These are phyloP conservation scores for Brachyptera putata DNA, from an alignment of 2,888 invertebrate species.

Conservation along the genomic window DNA sequence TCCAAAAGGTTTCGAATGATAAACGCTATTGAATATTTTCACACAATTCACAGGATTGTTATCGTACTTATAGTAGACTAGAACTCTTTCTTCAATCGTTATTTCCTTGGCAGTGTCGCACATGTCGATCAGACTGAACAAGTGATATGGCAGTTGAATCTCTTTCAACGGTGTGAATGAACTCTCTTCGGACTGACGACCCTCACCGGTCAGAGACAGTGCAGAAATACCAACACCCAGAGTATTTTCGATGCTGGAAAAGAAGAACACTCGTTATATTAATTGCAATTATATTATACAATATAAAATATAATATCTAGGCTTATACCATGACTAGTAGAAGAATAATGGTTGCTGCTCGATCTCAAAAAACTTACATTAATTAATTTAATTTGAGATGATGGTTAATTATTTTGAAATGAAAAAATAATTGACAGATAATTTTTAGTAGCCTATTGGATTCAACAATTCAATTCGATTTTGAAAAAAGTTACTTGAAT, in stretches of 20 bases:
- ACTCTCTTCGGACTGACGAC: slow-evolving; percentile 78
- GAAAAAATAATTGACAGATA: too few relatives aligned
- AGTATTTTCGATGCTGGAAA: slow-evolving; percentile 62
- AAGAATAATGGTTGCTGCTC: too few relatives aligned
- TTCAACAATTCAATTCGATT: too few relatives aligned
- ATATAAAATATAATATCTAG: too few relatives aligned
- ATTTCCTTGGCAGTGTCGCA: slow-evolving; percentile 94
- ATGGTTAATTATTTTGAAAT: too few relatives aligned
- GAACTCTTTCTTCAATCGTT: slow-evolving; percentile 79
- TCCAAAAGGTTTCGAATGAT: slow-evolving; percentile 81
- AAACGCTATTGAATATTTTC: slow-evolving; percentile 88
- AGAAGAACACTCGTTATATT: too few relatives aligned
- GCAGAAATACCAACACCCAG: slow-evolving; percentile 88
- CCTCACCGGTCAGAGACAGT: slow-evolving; percentile 89
- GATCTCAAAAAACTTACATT: too few relatives aligned
- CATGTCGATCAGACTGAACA: slow-evolving; percentile 93
- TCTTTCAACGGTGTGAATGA: slow-evolving; percentile 83
- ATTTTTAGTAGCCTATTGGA: too few relatives aligned
- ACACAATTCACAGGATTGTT: slow-evolving; percentile 95
- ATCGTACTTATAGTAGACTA: slow-evolving; percentile 95
- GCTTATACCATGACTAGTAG: too few relatives aligned
- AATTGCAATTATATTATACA: too few relatives aligned
- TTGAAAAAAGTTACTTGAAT: too few relatives aligned
- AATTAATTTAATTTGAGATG: too few relatives aligned
- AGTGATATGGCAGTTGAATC: slow-evolving; percentile 79